A percentile compares a stretch with the other conserved stretches of the same genome.
Evolutionary conservation across 2,113 vertebrate genomes (phyloP).

Genomic region (Neogale vison): DNA sequence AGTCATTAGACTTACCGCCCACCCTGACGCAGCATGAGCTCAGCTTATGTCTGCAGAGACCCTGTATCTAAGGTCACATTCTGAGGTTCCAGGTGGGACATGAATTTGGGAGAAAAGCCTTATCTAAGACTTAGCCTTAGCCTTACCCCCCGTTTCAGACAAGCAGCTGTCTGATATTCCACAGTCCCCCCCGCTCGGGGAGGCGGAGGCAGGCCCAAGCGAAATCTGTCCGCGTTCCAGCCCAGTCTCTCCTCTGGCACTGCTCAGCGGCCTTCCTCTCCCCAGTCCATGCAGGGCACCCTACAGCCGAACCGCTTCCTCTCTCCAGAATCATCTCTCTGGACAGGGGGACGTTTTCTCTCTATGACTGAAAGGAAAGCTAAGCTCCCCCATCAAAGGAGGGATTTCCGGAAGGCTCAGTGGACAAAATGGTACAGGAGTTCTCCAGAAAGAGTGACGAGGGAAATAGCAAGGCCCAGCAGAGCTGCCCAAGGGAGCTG

Average conservation of each 20-base stretch:
- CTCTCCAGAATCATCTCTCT: background rate
- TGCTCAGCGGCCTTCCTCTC: background rate
- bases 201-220: fast-evolving
- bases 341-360: background rate
- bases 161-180: background rate
- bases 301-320: background rate
- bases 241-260: background rate
- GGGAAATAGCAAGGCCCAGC: too few relatives aligned
- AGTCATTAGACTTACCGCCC: background rate
- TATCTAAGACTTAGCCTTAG: too few relatives aligned
- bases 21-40: background rate
- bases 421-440: too few relatives aligned
- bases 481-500: too few relatives aligned
- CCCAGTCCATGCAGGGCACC: background rate
- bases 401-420: too few relatives aligned
- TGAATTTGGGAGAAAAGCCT: background rate
- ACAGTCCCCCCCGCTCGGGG: too few relatives aligned
- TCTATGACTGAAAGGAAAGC: too few relatives aligned
- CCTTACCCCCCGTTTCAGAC: background rate
- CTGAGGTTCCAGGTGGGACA: background rate
- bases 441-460: too few relatives aligned
- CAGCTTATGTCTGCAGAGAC: background rate
- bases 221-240: background rate
- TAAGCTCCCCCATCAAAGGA: too few relatives aligned
- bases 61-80: background rate